These are phyloP conservation scores for Cylloceria caligata DNA, from an alignment of 2,888 invertebrate species.

Conservation along the genomic window DNA sequence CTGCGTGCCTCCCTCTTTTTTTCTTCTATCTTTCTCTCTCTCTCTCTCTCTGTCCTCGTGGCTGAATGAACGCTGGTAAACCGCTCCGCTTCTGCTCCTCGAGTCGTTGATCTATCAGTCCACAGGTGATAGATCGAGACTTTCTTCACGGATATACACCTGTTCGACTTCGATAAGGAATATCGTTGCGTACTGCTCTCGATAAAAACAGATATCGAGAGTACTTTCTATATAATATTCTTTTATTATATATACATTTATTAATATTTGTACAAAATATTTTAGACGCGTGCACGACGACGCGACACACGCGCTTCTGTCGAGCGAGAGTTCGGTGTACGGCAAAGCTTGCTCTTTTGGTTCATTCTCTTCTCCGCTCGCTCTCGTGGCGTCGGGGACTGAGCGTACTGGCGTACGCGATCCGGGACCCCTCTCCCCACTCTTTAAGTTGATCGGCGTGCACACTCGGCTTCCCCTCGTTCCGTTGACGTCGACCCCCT, in stretches of 20 bases:
- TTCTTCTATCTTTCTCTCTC: no score
- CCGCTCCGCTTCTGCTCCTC: slow-evolving; percentile 5
- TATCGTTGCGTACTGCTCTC: slow-evolving; percentile 4
- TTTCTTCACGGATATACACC: slow-evolving; percentile 50
- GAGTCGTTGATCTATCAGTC: slow-evolving; percentile 57
- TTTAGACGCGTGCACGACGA: slow-evolving; percentile 15
- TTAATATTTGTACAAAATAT: background rate
- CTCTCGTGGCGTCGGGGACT: slow-evolving; percentile 76
- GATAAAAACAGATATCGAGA: background rate
- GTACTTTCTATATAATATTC: background rate
- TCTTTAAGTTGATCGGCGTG: slow-evolving; percentile 44
- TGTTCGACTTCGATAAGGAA: slow-evolving; percentile 40
- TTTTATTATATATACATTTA: background rate
- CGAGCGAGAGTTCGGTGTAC: slow-evolving; percentile 54
- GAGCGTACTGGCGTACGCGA: slow-evolving; percentile 70
- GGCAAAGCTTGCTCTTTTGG: slow-evolving; percentile 66
- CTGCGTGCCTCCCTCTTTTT: no score
- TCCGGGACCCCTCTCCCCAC: slow-evolving; percentile 73
- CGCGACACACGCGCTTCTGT: slow-evolving; percentile 56
- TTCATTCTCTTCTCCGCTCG: slow-evolving; percentile 70
- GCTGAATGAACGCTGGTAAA: slow-evolving; percentile 48
- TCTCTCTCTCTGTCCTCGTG: slow-evolving; percentile 29
- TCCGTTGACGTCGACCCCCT: slow-evolving; percentile 38
- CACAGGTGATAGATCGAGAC: slow-evolving; percentile 32
- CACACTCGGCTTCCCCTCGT: slow-evolving; percentile 58